Conservation (phyloP, 2,888 invertebrate species). For the Monopis laevigella region DNA sequence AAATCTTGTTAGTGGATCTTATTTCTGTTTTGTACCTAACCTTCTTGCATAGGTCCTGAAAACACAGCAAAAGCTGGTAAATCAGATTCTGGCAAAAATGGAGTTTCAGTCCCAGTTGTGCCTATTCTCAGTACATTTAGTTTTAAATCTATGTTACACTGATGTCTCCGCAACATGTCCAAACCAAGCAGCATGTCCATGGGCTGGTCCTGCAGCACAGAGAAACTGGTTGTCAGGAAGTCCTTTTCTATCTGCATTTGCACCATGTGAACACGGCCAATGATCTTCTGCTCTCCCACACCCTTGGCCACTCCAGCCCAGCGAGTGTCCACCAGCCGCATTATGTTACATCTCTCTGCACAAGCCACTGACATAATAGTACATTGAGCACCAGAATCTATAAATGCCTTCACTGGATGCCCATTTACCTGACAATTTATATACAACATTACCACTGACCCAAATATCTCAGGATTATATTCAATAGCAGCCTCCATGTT, state of each 20-base stretch:
- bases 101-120: constrained; percentile 85
- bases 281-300: constrained; percentile 89
- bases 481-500: constrained; percentile 96
- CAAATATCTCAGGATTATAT: constrained; percentile 92
- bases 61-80: background rate
- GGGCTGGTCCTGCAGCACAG: constrained; percentile 87
- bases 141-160: constrained; percentile 82
- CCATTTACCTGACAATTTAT: constrained; percentile 92
- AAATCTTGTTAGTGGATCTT: too few species aligned
- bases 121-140: constrained; percentile 82
- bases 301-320: constrained; percentile 93
- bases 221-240: constrained; percentile 87
- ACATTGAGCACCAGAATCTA: constrained; percentile 91
- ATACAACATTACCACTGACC: constrained; percentile 87
- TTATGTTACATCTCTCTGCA: constrained; percentile 85
- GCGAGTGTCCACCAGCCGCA: constrained; percentile 76
- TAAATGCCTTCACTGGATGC: constrained; percentile 89
- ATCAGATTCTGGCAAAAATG: constrained; percentile 67
- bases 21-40: too few species aligned
- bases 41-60: too few species aligned
- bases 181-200: constrained; percentile 94
- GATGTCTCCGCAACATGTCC: constrained; percentile 88
- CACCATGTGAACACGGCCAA: constrained; percentile 89
- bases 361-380: constrained; percentile 94
- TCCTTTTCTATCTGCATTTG: constrained; percentile 89